Base-by-base conservation (phyloP, 2,888 invertebrate species). In the Craniophora ligustri region DNA sequence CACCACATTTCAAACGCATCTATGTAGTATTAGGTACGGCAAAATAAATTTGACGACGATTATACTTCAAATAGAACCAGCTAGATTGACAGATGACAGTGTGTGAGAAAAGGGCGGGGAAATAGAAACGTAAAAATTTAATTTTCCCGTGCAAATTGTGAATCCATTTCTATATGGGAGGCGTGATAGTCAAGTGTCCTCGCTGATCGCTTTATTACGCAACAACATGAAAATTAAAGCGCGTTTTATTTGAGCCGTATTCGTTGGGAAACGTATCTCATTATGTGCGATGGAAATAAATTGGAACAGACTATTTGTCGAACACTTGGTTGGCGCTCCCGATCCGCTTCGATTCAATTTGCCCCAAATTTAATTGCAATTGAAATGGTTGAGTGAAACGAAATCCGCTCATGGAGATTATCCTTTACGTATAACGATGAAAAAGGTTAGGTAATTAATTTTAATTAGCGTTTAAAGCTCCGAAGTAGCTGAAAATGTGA, bases 331-430 rank as follows among this genome's bases (percentile, higher is more conserved):
- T 80, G 81, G 78, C 83, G 83, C 69, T 76, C 79, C 76, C 82
- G 85, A 87, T 85, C 82, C 85, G 78, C 72, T 81, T 80, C 82
- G 82, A 90, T 89, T 91, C 90, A 85, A 91, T 92, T 90, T 85
- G 81, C 75, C 79, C 87, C 82, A 86, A 91, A 89, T 91, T 92
- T 91, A 91, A 92, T 91, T 90, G 91, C 88, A 86, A 89, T 86
- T 80, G 88, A 85, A 88, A 84, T 81, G 83, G 81, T 78, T 78
- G 79, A 78, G 76, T 79, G 83, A 83, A 86, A 85, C 82, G 85
- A 86, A 88, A 87, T 81, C 85, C 82, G 85, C 79, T 85, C 77
- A 78, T 68, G 65, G 72, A 77, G 86, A 88, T 89, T 84, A 90
- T 84, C 81, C 73, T 70, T 74, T 75, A 65, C 61, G 46, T 46